These are phyloP conservation scores for Enteromius radiatus DNA, from an alignment of 2,797 vertebrate species.

Conservation along the genomic window DNA sequence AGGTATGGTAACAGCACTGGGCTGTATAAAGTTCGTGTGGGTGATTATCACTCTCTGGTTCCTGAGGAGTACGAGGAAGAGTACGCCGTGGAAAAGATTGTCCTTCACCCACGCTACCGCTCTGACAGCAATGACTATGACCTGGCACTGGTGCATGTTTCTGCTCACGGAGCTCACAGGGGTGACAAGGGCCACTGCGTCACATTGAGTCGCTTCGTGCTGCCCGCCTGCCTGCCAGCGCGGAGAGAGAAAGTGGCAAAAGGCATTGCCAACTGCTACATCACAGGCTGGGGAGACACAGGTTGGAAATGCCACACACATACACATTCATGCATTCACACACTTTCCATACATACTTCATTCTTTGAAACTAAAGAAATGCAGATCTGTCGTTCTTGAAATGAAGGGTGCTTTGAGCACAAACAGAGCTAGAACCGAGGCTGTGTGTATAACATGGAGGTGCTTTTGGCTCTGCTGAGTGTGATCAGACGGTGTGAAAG, in stretches of 20 bases:
- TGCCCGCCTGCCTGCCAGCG: constrained; percentile 89
- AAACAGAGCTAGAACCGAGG: background rate
- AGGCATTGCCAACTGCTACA: constrained; percentile 88
- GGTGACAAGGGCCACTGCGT: constrained; percentile 78
- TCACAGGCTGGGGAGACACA: constrained; percentile 98
- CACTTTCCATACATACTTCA: background rate
- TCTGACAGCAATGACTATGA: constrained; percentile 90
- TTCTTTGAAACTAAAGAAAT: background rate
- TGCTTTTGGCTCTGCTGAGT: constrained; percentile 9
- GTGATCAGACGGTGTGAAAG: constrained; percentile 38
- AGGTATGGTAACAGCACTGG: constrained; percentile 92
- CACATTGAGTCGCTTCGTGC: constrained; percentile 84
- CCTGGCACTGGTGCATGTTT: constrained; percentile 87
- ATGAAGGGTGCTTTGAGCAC: constrained; percentile 10
- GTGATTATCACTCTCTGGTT: constrained; percentile 94
- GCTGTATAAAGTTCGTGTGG: constrained; percentile 89
- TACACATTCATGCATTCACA: constrained; percentile 2
- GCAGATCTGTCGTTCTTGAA: constrained; percentile 13
- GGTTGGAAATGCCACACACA: constrained; percentile 75
- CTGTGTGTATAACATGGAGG: background rate
- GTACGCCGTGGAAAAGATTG: constrained; percentile 84
- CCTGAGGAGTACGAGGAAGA: constrained; percentile 94
- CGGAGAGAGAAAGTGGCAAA: constrained; percentile 87
- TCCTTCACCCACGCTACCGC: constrained; percentile 85
- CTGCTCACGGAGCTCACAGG: constrained; percentile 71